Base-by-base conservation (phyloP, 2,888 invertebrate genomes). In the Aplocera efformata region DNA sequence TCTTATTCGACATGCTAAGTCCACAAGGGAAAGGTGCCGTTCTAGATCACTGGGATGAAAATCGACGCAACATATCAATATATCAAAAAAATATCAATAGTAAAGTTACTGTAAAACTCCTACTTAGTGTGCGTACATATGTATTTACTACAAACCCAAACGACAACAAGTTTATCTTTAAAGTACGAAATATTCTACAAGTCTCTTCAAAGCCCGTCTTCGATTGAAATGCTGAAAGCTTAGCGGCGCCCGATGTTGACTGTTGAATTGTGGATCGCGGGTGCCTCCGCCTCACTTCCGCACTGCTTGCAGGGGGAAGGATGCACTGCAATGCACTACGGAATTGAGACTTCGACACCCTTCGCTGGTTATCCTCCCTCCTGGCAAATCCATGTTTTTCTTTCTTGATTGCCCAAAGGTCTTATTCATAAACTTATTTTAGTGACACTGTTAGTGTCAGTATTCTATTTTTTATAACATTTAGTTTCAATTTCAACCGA, bases 321-420 rank as follows among this genome's bases (percentile, higher is more conserved):
- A 90, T 86, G 93, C 93, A 94, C 95, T 96, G 95, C 96, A 96
- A 95, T 96, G 95, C 96, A 95, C 96, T 95, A 95, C 95, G 96
- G 96, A 95, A 96, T 96, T 96, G 96, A 95, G 90, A 92, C 83
- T 90, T 91, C 89, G 89, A 89, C 88, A 88, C 90, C 90, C 67
- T 61, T 52, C 50, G 45, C 43, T 50, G 62, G 53, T 70, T 58
- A 56, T 54, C 53, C 54, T 34, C 28, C 31, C 7, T 33, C 8
- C 23, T 24, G 27, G 1, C 8, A 11, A 20, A 39, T 29, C 8
- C 25, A 9, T 9, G 41, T 58, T 41, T 48, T 40, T 55, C 60
- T 58, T 34, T 40, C 25, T 40, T 40, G 28, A 17, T 10, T 29
- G 2, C 5, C n/a, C 6, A 24, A 21, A 10, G 5, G 8, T 17